Percentiles rank a stretch among this genome's conserved stretches.
Evolutionary conservation across 2,113 vertebrate genomes (phyloP).

Genomic region (Muscicapa adusta): DNA sequence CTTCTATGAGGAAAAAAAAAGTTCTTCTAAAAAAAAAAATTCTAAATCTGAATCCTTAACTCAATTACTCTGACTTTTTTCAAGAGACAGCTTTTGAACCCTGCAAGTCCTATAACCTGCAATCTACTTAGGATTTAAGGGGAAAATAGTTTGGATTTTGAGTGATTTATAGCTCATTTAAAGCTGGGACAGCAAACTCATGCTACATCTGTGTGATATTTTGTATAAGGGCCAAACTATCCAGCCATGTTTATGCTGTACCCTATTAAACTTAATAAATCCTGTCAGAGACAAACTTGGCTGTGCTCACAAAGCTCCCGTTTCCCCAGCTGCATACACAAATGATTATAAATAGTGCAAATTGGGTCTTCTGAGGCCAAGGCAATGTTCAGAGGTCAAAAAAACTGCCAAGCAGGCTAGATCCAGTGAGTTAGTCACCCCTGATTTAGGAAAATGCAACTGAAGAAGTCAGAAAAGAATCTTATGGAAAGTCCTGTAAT

Average conservation of each 20-base stretch:
- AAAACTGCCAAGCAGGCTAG: neutral
- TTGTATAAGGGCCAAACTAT: neutral
- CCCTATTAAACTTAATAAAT: neutral
- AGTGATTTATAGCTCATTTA: neutral
- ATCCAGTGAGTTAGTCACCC: neutral
- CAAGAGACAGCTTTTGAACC: neutral
- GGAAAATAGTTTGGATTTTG: neutral
- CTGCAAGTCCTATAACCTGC: neutral
- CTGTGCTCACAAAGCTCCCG: rapidly evolving
- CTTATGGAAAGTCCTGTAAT: neutral
- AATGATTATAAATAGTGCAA: neutral
- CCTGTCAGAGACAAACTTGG: neutral
- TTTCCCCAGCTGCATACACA: neutral
- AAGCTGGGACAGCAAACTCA: neutral
- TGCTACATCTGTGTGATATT: neutral
- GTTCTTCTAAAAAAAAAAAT: neutral
- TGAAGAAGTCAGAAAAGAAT: neutral
- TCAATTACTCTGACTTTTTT: neutral
- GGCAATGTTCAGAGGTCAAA: neutral
- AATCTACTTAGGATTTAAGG: neutral
- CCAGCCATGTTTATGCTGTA: neutral
- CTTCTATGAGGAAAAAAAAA: neutral
- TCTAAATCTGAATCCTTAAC: neutral
- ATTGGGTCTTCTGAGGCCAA: neutral
- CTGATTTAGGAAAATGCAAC: neutral